Base-by-base conservation (phyloP, 2,797 vertebrate genomes). In the Paguma larvata region DNA sequence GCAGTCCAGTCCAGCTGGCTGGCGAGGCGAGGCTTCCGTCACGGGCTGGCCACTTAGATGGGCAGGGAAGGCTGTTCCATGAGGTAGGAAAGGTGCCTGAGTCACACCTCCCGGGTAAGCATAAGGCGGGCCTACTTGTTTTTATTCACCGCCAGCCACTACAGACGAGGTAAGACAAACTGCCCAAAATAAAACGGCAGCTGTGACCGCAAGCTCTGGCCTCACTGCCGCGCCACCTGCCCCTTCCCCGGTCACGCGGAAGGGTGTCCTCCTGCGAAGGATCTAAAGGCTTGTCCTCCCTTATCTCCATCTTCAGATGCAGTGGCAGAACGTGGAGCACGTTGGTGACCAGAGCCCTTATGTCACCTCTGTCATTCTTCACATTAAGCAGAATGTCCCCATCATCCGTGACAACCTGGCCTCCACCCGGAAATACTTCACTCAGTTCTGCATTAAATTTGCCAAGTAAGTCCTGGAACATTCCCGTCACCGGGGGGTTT, bases 301-400 rank as follows among this genome's bases (percentile, higher is more conserved):
- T 84, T 88, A 15, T 97, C 77, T 86, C 91, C n/a, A 3, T 87
- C 98, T 91, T 92, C 98, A 99, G 99, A 99, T 99, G 99, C 99
- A 99, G 65, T 99, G 99, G 99, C 99, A 99, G 98, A 99, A 99
- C 0, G 99, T 99, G 98, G 99, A 99, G 79, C 99, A 99, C 0
- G 99, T 99, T 2, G 99, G 99, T 13, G 99, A 99, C 98, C 99
- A 99, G 99, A 99, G 99, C 97, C 99, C 99, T 44, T 99, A 99
- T 3, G 99, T 99, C 97, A 99, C 99, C 30, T 99, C 99, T 0
- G 99, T 99, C 97, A 99, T 99, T 98, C 99, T 99, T 97, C 99
- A 99, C 98, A 99, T 99, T 41, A 99, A 99, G 88, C 99, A 99
- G 98, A 99, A 99, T 0, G 99, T 99, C 93, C 99, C 99, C 21